Evolutionary conservation across 2,888 invertebrate species (phyloP).

Genomic region (Cantharis nigra): DNA sequence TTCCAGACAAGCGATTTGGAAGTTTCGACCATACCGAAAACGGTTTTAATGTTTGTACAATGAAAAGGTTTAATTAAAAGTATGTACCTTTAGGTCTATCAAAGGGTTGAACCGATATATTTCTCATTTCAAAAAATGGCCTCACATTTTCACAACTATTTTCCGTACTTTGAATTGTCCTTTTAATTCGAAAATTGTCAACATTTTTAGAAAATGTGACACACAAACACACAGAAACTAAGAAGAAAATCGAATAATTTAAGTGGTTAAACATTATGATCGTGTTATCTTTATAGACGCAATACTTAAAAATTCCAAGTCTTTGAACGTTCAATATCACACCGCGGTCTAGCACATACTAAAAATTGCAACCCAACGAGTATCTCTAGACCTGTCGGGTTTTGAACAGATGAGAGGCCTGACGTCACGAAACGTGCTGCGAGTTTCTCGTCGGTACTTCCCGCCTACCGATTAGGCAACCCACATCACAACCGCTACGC

Average conservation of each 20-base stretch:
- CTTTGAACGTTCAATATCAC: background rate
- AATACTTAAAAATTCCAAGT: constrained; percentile 5
- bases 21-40: background rate
- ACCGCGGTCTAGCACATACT: constrained; percentile 13
- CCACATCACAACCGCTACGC: background rate
- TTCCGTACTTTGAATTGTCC: constrained; percentile 24
- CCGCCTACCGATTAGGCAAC: background rate
- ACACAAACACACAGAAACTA: constrained; percentile 25
- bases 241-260: constrained; percentile 10
- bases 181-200: constrained; percentile 22
- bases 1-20: background rate
- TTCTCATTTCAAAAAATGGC: constrained; percentile 33
- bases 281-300: constrained; percentile 12
- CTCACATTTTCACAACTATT: constrained; percentile 30
- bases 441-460: background rate
- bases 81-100: constrained; percentile 27
- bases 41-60: background rate
- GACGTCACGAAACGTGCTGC: background rate
- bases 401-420: constrained; percentile 24
- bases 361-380: constrained; percentile 26
- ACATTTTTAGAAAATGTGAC: constrained; percentile 17
- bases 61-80: background rate
- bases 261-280: constrained; percentile 13
- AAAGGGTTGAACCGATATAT: constrained; percentile 26
- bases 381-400: constrained; percentile 24